Evolutionary conservation across 1,140 invertebrate genomes (phyloP).

Genomic region (Temnothorax nylanderi): DNA sequence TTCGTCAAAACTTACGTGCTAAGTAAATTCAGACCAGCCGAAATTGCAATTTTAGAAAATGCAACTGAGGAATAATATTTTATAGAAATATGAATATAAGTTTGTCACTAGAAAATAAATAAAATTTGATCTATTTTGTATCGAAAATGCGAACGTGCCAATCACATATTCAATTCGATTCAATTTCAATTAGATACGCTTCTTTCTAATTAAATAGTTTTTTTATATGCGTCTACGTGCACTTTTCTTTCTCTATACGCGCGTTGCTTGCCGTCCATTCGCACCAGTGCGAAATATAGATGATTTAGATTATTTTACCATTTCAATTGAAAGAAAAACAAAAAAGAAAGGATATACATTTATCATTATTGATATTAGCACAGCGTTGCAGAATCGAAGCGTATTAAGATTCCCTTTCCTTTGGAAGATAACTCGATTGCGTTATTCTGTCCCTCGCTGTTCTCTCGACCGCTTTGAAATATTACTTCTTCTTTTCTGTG

Average conservation of each 20-base stretch:
- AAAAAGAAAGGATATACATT: constrained; percentile 70
- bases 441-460: constrained; percentile 58
- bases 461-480: constrained; percentile 54
- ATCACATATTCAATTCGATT: constrained; percentile 39
- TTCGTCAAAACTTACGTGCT: constrained; percentile 81
- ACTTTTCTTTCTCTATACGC: constrained; percentile 61
- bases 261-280: constrained; percentile 69
- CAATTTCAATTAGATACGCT: constrained; percentile 33
- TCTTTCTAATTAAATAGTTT: constrained; percentile 76
- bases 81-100: constrained; percentile 76
- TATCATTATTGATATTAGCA: constrained; percentile 79
- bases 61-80: constrained; percentile 74
- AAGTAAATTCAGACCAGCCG: constrained; percentile 85
- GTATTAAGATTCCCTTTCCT: constrained; percentile 72
- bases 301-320: constrained; percentile 65
- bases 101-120: constrained; percentile 82
- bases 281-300: constrained; percentile 83
- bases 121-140: constrained; percentile 76
- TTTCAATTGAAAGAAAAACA: constrained; percentile 65
- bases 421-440: constrained; percentile 67
- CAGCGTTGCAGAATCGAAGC: constrained; percentile 80
- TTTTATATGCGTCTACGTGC: constrained; percentile 68
- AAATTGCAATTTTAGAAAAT: constrained; percentile 81
- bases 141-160: constrained; percentile 63
- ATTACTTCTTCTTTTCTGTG: constrained; percentile 58